Evolutionary conservation across 2,888 invertebrate species (phyloP).

Genomic region (Gymnocheta viridis): DNA sequence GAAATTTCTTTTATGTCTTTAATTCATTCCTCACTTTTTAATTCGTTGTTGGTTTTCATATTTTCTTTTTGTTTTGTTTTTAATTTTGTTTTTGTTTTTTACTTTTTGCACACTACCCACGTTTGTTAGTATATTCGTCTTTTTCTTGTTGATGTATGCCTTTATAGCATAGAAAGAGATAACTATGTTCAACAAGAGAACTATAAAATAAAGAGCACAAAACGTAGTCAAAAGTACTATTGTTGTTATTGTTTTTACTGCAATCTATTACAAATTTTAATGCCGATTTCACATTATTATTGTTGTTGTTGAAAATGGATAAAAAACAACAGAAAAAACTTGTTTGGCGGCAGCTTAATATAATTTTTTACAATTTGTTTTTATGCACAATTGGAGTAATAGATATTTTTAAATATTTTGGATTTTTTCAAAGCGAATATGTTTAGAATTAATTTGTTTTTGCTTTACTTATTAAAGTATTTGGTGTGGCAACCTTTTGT

Average conservation of each 20-base stretch:
- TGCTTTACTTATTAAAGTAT: constrained; percentile 10
- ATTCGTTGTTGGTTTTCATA: constrained; percentile 63
- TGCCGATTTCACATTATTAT: constrained; percentile 65
- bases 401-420: neutral
- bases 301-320: constrained; percentile 63
- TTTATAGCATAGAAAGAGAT: constrained; percentile 71
- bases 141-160: constrained; percentile 46
- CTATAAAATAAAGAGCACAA: constrained; percentile 53
- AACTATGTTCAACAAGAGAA: constrained; percentile 49
- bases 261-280: constrained; percentile 74
- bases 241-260: constrained; percentile 57
- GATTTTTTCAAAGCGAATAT: neutral
- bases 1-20: constrained; percentile 26
- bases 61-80: constrained; percentile 65
- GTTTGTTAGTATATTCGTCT: constrained; percentile 58
- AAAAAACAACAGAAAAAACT: constrained; percentile 70
- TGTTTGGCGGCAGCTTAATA: constrained; percentile 69
- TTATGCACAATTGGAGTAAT: constrained; percentile 48
- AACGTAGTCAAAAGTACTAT: constrained; percentile 40
- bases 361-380: constrained; percentile 32
- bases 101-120: constrained; percentile 69
- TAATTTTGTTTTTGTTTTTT: constrained; percentile 45
- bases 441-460: neutral
- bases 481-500: constrained; percentile 36
- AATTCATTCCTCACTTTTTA: constrained; percentile 60